phyloP scores from a whole-genome alignment of 2,113 vertebrate species.

The Lontra canadensis region DNA sequence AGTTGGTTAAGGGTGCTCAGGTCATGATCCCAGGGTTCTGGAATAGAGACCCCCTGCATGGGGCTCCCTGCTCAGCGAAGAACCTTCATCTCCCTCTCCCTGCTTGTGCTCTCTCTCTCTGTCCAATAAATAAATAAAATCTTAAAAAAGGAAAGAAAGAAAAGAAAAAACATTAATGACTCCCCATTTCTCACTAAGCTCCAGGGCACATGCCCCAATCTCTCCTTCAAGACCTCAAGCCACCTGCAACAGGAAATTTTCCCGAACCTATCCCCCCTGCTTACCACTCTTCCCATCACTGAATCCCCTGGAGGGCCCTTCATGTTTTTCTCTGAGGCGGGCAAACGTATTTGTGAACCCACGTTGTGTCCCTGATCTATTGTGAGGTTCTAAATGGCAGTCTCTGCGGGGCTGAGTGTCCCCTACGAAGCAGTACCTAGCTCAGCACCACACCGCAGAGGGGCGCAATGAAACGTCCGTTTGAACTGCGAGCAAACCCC shows the following conservation, averaged over 20 bases:
- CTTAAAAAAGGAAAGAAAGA: too few species aligned
- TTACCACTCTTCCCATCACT: background rate
- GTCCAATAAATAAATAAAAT: too few species aligned
- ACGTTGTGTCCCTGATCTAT: background rate
- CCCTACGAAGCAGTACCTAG: background rate
- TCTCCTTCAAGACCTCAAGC: background rate
- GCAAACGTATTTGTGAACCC: background rate
- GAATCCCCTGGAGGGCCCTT: background rate
- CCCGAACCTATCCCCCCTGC: background rate
- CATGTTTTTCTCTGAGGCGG: background rate
- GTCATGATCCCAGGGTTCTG: too few species aligned
- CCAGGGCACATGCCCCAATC: background rate
- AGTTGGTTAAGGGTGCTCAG: too few species aligned
- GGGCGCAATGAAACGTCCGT: background rate
- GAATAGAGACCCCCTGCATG: too few species aligned
- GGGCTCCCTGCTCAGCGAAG: too few species aligned
- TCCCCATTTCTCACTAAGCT: background rate
- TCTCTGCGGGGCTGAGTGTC: rapidly evolving
- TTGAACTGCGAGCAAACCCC: background rate
- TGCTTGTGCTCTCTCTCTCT: too few species aligned
- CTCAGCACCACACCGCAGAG: background rate
- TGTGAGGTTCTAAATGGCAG: background rate
- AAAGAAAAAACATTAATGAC: background rate
- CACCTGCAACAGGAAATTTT: background rate
- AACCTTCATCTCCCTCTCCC: too few species aligned